phyloP scores from a whole-genome alignment of 2,797 vertebrate species.

The Falco concolor region DNA sequence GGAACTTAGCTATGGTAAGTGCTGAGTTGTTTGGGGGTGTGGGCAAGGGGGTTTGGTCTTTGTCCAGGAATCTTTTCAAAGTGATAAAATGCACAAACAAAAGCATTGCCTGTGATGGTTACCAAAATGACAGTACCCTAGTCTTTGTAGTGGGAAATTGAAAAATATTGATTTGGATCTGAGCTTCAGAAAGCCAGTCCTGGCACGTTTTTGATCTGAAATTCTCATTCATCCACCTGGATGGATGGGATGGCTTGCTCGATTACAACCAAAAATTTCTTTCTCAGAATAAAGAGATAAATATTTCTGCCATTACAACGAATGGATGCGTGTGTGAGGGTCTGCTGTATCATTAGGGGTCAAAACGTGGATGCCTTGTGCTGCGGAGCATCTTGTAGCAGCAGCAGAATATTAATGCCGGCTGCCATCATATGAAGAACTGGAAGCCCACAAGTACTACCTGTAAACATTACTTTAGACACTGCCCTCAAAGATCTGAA shows the following conservation, averaged over 20 bases:
- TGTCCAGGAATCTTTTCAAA: neutral
- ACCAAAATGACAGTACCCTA: neutral
- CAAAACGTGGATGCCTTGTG: neutral
- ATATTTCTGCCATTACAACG: neutral
- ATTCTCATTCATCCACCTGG: neutral
- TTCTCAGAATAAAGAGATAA: neutral
- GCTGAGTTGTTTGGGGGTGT: neutral
- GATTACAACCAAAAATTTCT: neutral
- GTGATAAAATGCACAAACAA: neutral
- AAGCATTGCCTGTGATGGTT: neutral
- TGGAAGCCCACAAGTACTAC: neutral
- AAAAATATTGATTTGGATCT: neutral
- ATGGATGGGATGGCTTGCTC: neutral
- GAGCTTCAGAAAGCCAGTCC: neutral
- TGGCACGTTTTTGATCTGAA: neutral
- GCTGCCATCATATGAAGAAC: fast-evolving
- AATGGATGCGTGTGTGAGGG: neutral
- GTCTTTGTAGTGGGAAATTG: neutral
- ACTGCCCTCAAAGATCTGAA: neutral
- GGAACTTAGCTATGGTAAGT: neutral
- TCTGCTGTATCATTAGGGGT: neutral
- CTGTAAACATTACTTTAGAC: neutral
- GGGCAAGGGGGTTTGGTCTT: neutral
- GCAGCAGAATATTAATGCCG: neutral
- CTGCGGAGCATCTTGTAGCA: neutral